Conservation (phyloP, 2,113 vertebrate species). For the Alethe diademata region DNA sequence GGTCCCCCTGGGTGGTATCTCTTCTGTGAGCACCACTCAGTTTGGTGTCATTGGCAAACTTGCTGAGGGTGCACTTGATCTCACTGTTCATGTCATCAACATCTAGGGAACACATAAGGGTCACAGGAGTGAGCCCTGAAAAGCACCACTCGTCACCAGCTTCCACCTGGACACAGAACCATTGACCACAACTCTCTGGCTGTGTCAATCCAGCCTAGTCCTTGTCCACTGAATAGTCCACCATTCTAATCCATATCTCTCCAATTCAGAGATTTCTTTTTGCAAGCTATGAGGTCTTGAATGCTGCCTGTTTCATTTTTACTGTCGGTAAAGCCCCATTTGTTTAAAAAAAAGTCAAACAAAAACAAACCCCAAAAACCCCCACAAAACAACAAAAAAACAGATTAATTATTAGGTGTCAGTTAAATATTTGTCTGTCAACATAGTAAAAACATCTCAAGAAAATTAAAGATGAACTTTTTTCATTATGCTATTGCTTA, state of each 20-base stretch:
- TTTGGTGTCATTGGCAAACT: background rate
- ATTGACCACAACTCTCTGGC: background rate
- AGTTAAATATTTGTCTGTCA: background rate
- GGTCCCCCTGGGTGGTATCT: background rate
- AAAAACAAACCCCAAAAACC: no score
- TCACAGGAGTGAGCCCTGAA: background rate
- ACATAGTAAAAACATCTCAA: background rate
- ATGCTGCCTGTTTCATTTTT: background rate
- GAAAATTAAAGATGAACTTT: conserved; percentile 6
- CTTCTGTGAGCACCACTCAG: background rate
- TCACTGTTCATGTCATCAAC: background rate
- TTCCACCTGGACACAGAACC: background rate
- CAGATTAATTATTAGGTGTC: background rate
- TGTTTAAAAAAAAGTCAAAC: background rate
- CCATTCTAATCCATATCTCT: background rate
- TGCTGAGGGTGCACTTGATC: background rate
- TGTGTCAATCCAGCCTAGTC: background rate
- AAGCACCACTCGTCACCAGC: background rate
- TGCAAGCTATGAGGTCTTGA: background rate
- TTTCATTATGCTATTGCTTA: background rate
- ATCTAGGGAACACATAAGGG: no score
- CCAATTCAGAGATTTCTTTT: background rate
- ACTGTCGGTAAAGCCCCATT: background rate
- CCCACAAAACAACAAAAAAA: no score
- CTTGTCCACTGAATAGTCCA: background rate